Evolutionary conservation across 1,140 invertebrate genomes (phyloP).

Genomic region (Brachionus paranguensis): DNA sequence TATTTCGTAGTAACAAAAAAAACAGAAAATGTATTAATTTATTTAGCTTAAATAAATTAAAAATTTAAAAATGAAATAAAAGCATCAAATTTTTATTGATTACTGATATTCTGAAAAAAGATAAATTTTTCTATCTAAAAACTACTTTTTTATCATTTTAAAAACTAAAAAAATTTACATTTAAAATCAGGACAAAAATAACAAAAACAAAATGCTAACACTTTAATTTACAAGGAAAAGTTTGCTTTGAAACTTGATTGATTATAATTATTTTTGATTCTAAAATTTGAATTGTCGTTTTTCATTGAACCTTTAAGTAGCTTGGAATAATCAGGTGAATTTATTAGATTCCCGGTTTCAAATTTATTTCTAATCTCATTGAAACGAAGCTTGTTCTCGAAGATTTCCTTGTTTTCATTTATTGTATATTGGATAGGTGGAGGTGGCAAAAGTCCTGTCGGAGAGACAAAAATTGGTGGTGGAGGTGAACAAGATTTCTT

Average conservation of each 20-base stretch:
- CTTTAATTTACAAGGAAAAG: background rate
- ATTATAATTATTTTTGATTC: background rate
- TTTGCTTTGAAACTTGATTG: background rate
- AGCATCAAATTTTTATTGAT: too few relatives aligned
- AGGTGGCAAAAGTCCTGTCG: background rate
- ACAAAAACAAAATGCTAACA: background rate
- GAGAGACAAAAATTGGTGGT: background rate
- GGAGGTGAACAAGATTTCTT: background rate
- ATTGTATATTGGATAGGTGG: background rate
- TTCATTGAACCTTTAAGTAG: background rate
- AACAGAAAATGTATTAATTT: too few relatives aligned
- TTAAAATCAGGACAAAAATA: background rate
- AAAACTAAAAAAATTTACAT: background rate
- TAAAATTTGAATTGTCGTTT: background rate
- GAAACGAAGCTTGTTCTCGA: background rate
- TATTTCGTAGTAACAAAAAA: too few relatives aligned
- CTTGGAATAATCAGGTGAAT: background rate
- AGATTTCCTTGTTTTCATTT: background rate
- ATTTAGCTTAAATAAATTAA: too few relatives aligned
- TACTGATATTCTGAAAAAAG: too few relatives aligned
- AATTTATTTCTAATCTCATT: conserved; percentile 22
- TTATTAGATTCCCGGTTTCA: background rate
- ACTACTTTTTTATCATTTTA: too few relatives aligned
- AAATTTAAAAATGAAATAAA: too few relatives aligned
- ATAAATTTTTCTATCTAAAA: too few relatives aligned